Percentiles rank a stretch among this genome's conserved stretches.
These are phyloP conservation scores for Phallusia fumigata DNA, from an alignment of 23 tunicate genomes.

Conservation along the genomic window DNA sequence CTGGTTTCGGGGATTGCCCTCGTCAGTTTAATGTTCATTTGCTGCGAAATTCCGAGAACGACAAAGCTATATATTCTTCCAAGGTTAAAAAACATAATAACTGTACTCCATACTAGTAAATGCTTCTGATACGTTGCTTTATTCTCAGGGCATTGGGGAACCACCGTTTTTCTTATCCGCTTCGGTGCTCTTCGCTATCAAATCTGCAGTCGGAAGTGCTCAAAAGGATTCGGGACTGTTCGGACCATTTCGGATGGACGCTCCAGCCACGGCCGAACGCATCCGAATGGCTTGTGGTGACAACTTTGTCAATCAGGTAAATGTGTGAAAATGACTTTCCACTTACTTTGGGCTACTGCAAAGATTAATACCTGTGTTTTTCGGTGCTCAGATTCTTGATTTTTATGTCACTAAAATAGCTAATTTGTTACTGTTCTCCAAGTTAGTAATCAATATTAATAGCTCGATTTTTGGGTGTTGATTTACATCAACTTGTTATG, in stretches of 20 bases:
- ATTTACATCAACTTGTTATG: no score
- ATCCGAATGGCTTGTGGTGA: conserved; percentile 83
- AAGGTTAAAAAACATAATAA: conserved; percentile 27
- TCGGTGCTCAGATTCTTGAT: background rate
- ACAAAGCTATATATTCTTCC: conserved; percentile 54
- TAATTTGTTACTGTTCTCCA: background rate
- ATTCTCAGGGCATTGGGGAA: conserved; percentile 79
- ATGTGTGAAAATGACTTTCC: background rate
- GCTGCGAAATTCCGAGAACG: conserved; percentile 39
- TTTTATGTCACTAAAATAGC: background rate
- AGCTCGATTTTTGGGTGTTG: no score
- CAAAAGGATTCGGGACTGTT: conserved; percentile 42
- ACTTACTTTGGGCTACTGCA: background rate
- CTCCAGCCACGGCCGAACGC: conserved; percentile 87
- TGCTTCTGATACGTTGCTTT: no score
- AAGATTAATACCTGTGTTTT: no score
- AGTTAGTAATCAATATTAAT: no score
- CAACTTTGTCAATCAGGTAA: conserved; percentile 50
- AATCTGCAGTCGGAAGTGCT: conserved; percentile 61
- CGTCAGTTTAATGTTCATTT: conserved; percentile 72
- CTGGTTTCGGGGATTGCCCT: conserved; percentile 85
- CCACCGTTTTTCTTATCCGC: conserved; percentile 77
- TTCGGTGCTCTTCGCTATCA: conserved; percentile 77
- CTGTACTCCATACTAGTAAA: background rate
- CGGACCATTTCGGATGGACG: conserved; percentile 60